Evolutionary conservation across 1,140 invertebrate genomes (phyloP).

Genomic region (Diorhabda carinulata): DNA sequence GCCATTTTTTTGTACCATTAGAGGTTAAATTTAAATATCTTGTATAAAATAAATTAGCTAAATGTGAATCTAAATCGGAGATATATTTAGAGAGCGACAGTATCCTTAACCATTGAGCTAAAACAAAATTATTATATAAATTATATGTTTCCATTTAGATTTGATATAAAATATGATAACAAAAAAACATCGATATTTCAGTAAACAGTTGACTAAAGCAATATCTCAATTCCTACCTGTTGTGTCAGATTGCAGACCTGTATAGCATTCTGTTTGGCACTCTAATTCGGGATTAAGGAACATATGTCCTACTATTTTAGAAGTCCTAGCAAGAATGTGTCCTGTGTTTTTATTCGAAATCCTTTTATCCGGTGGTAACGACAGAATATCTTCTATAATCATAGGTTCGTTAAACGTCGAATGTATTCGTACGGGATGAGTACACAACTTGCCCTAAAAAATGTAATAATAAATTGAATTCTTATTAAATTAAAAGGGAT

Average conservation of each 20-base stretch:
- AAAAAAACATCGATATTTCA: too few species aligned
- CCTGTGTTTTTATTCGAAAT: conserved; percentile 46
- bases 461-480: not conserved
- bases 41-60: conserved; percentile 56
- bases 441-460: conserved; percentile 73
- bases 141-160: too few species aligned
- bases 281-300: conserved; percentile 63
- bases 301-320: conserved; percentile 44
- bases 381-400: conserved; percentile 54
- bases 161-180: too few species aligned
- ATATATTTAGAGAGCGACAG: conserved; percentile 61
- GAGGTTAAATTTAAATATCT: conserved; percentile 55
- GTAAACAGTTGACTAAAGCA: too few species aligned
- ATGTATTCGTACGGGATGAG: conserved; percentile 65
- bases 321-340: conserved; percentile 52
- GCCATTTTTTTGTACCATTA: conserved; percentile 49
- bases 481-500: not conserved
- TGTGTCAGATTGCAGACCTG: conserved; percentile 58
- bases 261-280: conserved; percentile 73
- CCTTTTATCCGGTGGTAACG: conserved; percentile 51
- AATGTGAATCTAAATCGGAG: conserved; percentile 58
- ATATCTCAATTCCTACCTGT: conserved; percentile 50
- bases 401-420: conserved; percentile 72
- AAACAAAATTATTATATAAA: not conserved
- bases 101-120: conserved; percentile 69